A percentile compares a stretch with the other conserved stretches of the same genome.
Evolutionary conservation across 1,140 invertebrate species (phyloP).

Genomic region (Drosophila prosaltans): DNA sequence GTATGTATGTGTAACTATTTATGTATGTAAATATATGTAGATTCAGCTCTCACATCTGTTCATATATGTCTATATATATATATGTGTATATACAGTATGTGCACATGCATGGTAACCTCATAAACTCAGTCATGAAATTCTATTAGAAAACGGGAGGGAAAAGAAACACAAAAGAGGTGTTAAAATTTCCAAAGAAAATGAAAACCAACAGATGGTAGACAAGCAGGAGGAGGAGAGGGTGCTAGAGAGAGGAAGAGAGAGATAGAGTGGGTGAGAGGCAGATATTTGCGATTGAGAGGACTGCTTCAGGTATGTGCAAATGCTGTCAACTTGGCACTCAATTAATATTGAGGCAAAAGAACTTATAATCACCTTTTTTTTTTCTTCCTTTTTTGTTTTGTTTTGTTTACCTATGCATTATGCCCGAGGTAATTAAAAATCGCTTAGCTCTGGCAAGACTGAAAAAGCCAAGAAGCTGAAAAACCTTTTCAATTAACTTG

Average conservation of each 20-base stretch:
- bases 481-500: slow-evolving; percentile 75
- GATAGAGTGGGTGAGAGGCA: slow-evolving; percentile 16
- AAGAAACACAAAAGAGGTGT: slow-evolving; percentile 55
- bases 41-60: slow-evolving; percentile 43
- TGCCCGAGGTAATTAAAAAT: slow-evolving; percentile 72
- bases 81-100: background rate
- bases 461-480: background rate
- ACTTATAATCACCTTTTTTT: slow-evolving; percentile 11
- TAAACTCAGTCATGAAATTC: slow-evolving; percentile 10
- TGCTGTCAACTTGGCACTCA: slow-evolving; percentile 61
- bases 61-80: slow-evolving; percentile 3
- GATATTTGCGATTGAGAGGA: slow-evolving; percentile 14
- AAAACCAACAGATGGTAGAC: background rate
- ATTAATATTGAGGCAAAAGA: slow-evolving; percentile 54
- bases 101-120: slow-evolving; percentile 17
- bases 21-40: background rate
- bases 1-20: slow-evolving; percentile 13
- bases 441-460: slow-evolving; percentile 46
- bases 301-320: slow-evolving; percentile 32
- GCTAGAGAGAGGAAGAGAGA: background rate
- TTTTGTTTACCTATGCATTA: slow-evolving; percentile 36
- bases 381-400: background rate
- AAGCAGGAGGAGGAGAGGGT: background rate
- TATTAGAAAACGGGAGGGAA: slow-evolving; percentile 15
- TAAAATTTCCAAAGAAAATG: slow-evolving; percentile 28